These are phyloP conservation scores for Deilephila elpenor DNA, from an alignment of 2,888 invertebrate species.

Conservation along the genomic window DNA sequence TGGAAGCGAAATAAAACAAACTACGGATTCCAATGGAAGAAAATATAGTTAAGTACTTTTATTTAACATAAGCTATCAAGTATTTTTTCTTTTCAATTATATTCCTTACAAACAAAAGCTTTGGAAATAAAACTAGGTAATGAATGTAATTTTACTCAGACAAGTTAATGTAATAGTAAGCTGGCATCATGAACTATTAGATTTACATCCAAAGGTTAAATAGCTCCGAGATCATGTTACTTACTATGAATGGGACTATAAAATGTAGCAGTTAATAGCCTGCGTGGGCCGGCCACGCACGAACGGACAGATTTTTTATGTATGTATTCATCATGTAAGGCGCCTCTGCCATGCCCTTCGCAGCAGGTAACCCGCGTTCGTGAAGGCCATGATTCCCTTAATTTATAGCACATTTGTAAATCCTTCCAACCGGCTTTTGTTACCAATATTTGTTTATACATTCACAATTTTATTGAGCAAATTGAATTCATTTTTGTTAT, in stretches of 20 bases:
- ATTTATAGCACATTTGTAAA: conserved; percentile 72
- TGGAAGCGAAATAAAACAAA: too few species aligned
- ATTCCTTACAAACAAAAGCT: neutral
- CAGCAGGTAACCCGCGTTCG: conserved; percentile 67
- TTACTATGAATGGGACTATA: conserved; percentile 74
- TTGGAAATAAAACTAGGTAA: conserved; percentile 1
- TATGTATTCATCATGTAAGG: conserved; percentile 73
- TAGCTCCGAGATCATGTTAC: conserved; percentile 67
- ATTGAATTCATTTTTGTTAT: conserved; percentile 32
- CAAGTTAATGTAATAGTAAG: conserved; percentile 53
- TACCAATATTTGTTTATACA: conserved; percentile 31
- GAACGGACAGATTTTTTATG: conserved; percentile 61
- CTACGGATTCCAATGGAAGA: too few species aligned
- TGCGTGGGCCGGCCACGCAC: conserved; percentile 66
- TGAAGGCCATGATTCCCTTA: conserved; percentile 62
- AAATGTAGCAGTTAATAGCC: conserved; percentile 72
- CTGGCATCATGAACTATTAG: conserved; percentile 50
- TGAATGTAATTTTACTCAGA: conserved; percentile 46
- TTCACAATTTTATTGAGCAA: conserved; percentile 37
- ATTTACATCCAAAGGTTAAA: conserved; percentile 64
- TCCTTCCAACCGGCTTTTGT: conserved; percentile 45
- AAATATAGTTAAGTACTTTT: too few species aligned
- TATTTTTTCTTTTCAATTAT: neutral
- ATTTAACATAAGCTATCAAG: neutral
- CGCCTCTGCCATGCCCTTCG: conserved; percentile 66